Base-by-base conservation (phyloP, 2,113 vertebrate species). In the Glaucomys volans region DNA sequence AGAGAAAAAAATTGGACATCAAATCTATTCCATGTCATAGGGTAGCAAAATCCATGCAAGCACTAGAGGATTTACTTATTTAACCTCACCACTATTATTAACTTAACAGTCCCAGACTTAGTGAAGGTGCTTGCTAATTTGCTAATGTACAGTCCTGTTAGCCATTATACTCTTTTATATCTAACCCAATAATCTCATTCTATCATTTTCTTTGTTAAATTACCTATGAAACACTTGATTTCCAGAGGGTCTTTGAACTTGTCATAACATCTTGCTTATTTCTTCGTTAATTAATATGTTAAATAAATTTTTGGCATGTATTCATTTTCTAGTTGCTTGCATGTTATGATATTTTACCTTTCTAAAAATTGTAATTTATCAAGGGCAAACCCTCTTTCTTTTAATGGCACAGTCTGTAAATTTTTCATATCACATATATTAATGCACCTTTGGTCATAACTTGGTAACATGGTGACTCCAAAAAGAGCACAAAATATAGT, bases 211-310 rank as follows among this genome's bases (percentile, higher is more conserved):
- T 66, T 87, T 42, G 18, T 79, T 74, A 91, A 94, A 66, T 50
- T 74, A 20, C 37, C 26, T n/a, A 20, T 42, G 44, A 88, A 91
- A 84, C 84, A 22, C 32, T 77, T 86, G 42, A 74, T 72, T 74
- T 94, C 32, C 16, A 77, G 37, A 37, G 50, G 4, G 1, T n/a
- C 20, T 77, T 91, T 91, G 32, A 91, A 83, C 12, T 5, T 93
- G 32, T 87, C 62, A 76, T 87, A 79, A 50, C 20, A 84, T 40
- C 11, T 42, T 67, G 12, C 52, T 42, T 79, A 8, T 79, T 87
- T 17, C 18, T 42, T 77, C 35, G 62, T 62, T 91, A 92, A 92
- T 50, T 87, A 57, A 59, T 77, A 93, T 12, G 24, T 88, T 94
- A 76, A 87, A 30, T 77, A 83, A 62, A 93, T 83, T 24, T 71